Percentiles rank a stretch among this genome's conserved stretches.
Evolutionary conservation across 2,797 vertebrate genomes (phyloP).

Genomic region (Pantherophis vulpinus): DNA sequence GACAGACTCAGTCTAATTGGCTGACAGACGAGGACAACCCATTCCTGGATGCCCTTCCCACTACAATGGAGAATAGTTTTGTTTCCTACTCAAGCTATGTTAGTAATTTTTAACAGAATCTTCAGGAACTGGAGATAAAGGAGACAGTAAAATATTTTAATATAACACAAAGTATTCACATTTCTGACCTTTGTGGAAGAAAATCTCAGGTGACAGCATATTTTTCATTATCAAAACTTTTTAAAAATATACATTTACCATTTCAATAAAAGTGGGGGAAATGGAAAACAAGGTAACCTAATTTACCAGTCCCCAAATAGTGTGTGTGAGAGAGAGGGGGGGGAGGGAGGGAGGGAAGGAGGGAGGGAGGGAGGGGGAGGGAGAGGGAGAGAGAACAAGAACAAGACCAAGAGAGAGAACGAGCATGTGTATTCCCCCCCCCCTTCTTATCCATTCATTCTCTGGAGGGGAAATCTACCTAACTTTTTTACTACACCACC

Average conservation of each 20-base stretch:
- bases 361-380: too few species aligned
- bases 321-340: background rate
- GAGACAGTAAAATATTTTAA: background rate
- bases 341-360: too few species aligned
- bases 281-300: too few species aligned
- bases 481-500: background rate
- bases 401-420: too few species aligned
- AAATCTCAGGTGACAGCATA: background rate
- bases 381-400: too few species aligned
- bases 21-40: too few species aligned
- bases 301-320: background rate
- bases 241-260: background rate
- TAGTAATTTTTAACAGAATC: background rate
- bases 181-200: background rate
- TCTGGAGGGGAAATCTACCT: background rate
- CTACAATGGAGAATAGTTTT: background rate
- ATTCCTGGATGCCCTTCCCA: too few species aligned
- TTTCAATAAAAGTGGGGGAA: background rate
- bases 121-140: background rate
- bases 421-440: background rate
- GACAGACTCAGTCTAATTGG: too few species aligned
- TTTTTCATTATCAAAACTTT: background rate
- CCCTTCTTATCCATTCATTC: background rate
- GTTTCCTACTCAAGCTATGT: background rate
- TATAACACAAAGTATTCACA: background rate